These are phyloP conservation scores for Saccostrea cuccullata DNA, from an alignment of 1,140 invertebrate genomes.

Conservation along the genomic window DNA sequence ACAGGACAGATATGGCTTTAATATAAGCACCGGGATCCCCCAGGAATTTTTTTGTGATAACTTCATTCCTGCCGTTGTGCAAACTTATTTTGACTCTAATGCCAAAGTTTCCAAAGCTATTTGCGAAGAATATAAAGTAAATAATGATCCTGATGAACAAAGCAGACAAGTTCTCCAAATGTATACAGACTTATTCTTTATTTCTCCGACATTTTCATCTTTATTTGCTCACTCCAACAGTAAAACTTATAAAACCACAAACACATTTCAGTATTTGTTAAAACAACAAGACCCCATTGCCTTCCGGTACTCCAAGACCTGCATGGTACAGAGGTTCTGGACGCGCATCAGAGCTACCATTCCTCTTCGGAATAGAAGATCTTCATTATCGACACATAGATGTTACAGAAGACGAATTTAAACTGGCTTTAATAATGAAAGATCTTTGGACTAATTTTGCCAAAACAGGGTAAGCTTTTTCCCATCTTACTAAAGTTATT, in stretches of 20 bases:
- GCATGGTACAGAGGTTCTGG: slow-evolving; percentile 43
- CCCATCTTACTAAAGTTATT: too few species aligned
- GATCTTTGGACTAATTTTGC: slow-evolving; percentile 59
- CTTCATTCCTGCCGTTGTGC: background rate
- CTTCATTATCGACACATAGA: background rate
- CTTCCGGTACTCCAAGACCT: background rate
- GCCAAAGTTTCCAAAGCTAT: slow-evolving; percentile 5
- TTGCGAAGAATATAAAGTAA: slow-evolving; percentile 22
- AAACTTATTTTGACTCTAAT: slow-evolving; percentile 3
- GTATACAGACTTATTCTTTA: slow-evolving; percentile 42
- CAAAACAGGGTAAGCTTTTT: slow-evolving; percentile 54
- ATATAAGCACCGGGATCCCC: slow-evolving; percentile 4
- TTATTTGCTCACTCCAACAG: background rate
- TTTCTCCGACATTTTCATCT: slow-evolving; percentile 23
- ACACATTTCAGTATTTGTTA: slow-evolving; percentile 81
- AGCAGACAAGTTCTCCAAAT: slow-evolving; percentile 14
- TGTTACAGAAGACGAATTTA: slow-evolving; percentile 27
- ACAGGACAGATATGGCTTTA: slow-evolving; percentile 9
- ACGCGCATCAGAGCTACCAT: slow-evolving; percentile 49
- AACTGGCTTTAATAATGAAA: slow-evolving; percentile 44
- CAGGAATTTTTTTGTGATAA: slow-evolving; percentile 21
- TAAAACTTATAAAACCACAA: background rate
- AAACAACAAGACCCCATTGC: background rate
- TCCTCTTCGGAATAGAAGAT: slow-evolving; percentile 41
- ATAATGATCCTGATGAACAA: slow-evolving; percentile 10